phyloP scores from a whole-genome alignment of 2,888 invertebrate species.

The Neria commutata region DNA sequence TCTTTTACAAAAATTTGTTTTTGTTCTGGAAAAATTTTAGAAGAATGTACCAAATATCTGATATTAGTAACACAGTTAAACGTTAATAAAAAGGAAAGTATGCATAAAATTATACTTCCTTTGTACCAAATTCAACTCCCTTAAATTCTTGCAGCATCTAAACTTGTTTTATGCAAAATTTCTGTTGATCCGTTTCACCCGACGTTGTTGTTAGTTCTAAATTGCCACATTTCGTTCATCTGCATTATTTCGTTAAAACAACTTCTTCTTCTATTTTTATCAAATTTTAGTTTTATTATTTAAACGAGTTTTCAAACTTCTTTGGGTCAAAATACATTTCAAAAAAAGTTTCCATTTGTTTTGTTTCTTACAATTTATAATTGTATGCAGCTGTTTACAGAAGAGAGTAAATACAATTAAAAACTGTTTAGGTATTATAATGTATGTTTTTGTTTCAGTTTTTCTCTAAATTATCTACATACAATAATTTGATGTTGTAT shows the following conservation, averaged over 20 bases:
- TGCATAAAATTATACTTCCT: too few relatives aligned
- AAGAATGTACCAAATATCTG: too few relatives aligned
- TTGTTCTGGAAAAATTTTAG: too few relatives aligned
- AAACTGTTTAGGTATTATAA: constrained; percentile 8
- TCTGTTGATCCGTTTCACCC: too few relatives aligned
- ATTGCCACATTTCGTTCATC: background rate
- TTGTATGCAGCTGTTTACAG: constrained; percentile 29
- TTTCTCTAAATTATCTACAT: background rate
- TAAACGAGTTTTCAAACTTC: constrained; percentile 39
- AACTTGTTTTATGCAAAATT: too few relatives aligned
- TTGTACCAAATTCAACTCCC: too few relatives aligned
- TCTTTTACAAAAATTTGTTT: too few relatives aligned
- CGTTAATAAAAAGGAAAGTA: too few relatives aligned
- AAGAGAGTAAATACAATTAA: constrained; percentile 32
- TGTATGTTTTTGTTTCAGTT: background rate
- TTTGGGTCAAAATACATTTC: constrained; percentile 39
- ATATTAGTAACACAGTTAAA: too few relatives aligned
- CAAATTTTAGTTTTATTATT: constrained; percentile 34
- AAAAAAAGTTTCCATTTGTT: constrained; percentile 24
- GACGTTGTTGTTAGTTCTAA: too few relatives aligned
- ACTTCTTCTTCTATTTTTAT: background rate
- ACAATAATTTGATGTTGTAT: background rate
- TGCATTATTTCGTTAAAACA: background rate
- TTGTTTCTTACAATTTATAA: constrained; percentile 25
- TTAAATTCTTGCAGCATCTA: too few relatives aligned